Evolutionary conservation across 2,797 vertebrate genomes (phyloP), one percentile per base, ranked within the genome.

Genomic region (Odontamblyopus lacepedii): DNA sequence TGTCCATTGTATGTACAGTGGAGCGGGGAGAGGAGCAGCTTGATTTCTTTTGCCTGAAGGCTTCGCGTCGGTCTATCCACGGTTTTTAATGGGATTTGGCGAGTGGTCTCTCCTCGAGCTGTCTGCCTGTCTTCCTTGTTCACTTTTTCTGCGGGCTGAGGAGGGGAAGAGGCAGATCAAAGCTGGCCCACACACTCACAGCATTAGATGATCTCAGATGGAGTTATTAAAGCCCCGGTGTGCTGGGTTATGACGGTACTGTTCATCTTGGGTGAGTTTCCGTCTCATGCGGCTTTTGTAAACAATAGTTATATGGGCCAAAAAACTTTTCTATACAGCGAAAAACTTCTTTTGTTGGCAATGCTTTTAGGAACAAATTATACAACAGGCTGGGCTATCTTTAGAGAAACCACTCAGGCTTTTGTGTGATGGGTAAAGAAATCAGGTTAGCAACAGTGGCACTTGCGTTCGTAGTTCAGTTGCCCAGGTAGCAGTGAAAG

Each of bases 201-300:
- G 87, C 83, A 87, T 91, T 86, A 86, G 81, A 57, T 72, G 59
- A 70, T 88, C 80, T 88, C 85, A 83, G 86, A 88, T 85, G 41
- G 63, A 48, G 41, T 65, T 84, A 88, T 88, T 84, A 83, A 65
- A 71, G 63, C 38, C 13, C 57, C 6, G 57, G 57, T 30, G 57
- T 1, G 32, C 7, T 12, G 35, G 30, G 18, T 63, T 38, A 38
- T 63, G 61, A 5, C 19, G 61, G 61, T 2, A 38, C 32, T 63
- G 59, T 61, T 61, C 29, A 18, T 8, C 59, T 61, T 61, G 15
- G 29, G 29, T 16, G 32, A n/a, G 19, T 35, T 19, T 63, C 30
- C 35, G 32, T 63, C 61, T 63, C 32, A 38, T 35, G 18, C 30
- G 6, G 4, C 2, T 35, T 62, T 38, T 63, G 30, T n/a, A 38